These are phyloP conservation scores for Mus spicilegus DNA, from an alignment of 2,113 vertebrate genomes.

Conservation along the genomic window DNA sequence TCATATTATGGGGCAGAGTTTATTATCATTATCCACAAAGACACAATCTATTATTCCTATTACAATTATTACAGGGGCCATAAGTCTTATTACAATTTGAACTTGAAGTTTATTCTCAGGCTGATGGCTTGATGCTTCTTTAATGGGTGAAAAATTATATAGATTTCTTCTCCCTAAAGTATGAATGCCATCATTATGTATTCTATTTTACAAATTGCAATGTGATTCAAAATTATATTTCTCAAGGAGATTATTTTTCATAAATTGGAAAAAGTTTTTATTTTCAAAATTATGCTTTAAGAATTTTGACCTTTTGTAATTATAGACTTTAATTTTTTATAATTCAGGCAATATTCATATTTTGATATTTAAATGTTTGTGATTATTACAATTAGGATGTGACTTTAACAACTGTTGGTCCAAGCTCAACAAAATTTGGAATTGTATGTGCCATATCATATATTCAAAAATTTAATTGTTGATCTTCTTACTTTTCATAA, in stretches of 20 bases:
- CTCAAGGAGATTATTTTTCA: neutral
- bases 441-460: neutral
- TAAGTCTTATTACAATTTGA: neutral
- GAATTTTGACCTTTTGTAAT: neutral
- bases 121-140: neutral
- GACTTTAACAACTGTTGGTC: neutral
- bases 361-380: neutral
- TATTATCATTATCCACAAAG: neutral
- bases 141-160: neutral
- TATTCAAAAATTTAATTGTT: neutral
- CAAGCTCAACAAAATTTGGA: neutral
- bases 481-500: neutral
- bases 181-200: neutral
- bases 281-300: neutral
- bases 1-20: neutral
- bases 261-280: neutral
- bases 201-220: neutral
- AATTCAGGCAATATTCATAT: neutral
- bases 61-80: neutral
- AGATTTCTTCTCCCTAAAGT: neutral
- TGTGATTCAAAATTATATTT: neutral
- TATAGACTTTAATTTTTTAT: neutral
- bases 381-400: neutral
- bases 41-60: neutral
- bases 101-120: neutral